These are phyloP conservation scores for Glaucomys volans DNA, from an alignment of 2,113 vertebrate genomes.

Conservation along the genomic window DNA sequence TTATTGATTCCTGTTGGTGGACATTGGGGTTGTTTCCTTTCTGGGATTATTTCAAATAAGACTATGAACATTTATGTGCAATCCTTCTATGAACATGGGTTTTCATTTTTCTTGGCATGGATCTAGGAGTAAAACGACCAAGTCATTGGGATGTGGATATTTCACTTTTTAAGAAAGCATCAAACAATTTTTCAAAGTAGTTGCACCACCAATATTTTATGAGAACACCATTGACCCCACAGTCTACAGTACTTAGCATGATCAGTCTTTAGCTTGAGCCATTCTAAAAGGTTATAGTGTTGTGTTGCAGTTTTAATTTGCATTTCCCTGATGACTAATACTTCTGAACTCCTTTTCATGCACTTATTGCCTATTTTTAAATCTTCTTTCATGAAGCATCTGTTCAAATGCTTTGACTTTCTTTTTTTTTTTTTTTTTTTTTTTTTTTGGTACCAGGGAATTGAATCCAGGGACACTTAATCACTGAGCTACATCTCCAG, in stretches of 20 bases:
- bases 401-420: neutral
- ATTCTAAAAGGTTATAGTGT: neutral
- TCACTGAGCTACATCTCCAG: too few relatives aligned
- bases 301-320: too few relatives aligned
- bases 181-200: neutral
- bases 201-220: neutral
- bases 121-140: neutral
- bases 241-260: neutral
- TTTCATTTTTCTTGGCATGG: constrained; percentile 36
- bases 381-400: neutral
- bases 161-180: constrained; percentile 9
- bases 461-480: too few relatives aligned
- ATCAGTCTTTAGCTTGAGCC: neutral
- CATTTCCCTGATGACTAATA: neutral
- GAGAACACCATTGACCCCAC: neutral
- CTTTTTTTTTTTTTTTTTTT: too few relatives aligned
- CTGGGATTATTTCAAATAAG: constrained; percentile 3
- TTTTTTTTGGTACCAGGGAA: too few relatives aligned
- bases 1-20: neutral
- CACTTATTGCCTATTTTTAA: neutral
- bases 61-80: neutral
- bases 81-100: neutral
- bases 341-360: neutral
- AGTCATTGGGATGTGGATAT: neutral
- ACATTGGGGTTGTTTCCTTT: neutral